Base-by-base conservation (phyloP, 2,113 vertebrate species). In the Cariama cristata region DNA sequence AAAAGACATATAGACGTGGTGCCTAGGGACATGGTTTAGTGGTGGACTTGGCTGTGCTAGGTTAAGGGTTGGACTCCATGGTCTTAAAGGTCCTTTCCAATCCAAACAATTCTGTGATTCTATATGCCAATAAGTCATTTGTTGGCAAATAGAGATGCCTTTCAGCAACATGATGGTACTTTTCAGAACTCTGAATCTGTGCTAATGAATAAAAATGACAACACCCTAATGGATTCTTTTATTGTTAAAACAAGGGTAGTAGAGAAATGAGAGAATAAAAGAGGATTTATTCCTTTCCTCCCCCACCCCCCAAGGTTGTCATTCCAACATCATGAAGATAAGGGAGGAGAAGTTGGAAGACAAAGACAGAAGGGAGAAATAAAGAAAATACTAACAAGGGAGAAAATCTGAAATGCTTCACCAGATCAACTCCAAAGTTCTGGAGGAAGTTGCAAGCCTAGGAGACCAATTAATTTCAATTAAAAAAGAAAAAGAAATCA, bases 291-390 rank as follows among this genome's bases (percentile, higher is more conserved):
- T 84, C 10, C 26, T 60, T 77, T 87, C 12, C 16, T 73, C 2
- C 8, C 12, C 4, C 15, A 2, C 0, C 4, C 7, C 20, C 16
- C 11, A 64, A 27, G 30, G 6, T 2, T 72, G 28, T 27, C 19
- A 50, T 11, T 42, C 27, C n/a, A 58, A 6, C 3, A 59, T 19
- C 13, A 20, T 20, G 52, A 82, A 67, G 17, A 71, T 27, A 26
- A 82, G 8, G 22, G 8, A 55, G 18, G 1, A 72, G 59, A 93
- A 38, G 17, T 32, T 84, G 11, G 17, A 84, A 87, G 11, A 23
- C 11, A 53, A 47, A 72, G 68, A 73, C 1, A 63, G 14, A 74
- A n/a, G 4, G 3, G 12, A 66, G 30, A 81, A 87, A 77, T 69
- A 73, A 84, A 50, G 35, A 88, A 75, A 47, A 64, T 11, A 24